Conservation (phyloP, 2,797 vertebrate genomes). For the Pseudochromis fuscus region DNA sequence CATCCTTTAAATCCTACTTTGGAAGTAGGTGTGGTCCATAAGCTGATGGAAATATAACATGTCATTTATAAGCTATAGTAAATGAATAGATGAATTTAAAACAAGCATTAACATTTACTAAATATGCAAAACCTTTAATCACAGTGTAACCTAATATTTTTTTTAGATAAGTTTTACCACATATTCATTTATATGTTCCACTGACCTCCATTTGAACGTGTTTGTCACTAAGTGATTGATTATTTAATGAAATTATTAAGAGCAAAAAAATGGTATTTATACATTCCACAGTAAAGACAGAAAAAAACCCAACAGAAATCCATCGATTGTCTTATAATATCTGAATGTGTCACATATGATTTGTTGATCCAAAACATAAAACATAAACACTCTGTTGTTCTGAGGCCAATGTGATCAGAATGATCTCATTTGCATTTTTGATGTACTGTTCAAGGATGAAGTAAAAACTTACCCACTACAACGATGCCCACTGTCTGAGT, state of each 20-base stretch:
- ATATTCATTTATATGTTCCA: too few relatives aligned
- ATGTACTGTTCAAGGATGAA: neutral
- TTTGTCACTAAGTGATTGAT: neutral
- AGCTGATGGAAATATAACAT: too few relatives aligned
- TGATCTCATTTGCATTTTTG: neutral
- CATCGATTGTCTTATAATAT: neutral
- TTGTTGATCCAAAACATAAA: constrained; percentile 6
- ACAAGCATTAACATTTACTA: too few relatives aligned
- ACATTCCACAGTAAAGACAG: neutral
- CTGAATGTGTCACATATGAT: neutral
- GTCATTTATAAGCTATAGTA: too few relatives aligned
- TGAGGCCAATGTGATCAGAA: neutral
- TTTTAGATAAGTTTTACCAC: too few relatives aligned
- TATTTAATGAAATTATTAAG: too few relatives aligned
- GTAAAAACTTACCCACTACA: constrained; percentile 46
- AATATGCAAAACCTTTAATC: too few relatives aligned
- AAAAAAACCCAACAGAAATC: neutral
- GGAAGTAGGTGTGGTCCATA: too few relatives aligned
- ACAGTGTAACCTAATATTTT: too few relatives aligned
- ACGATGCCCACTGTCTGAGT: rapidly evolving
- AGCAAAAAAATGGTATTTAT: too few relatives aligned
- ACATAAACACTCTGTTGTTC: neutral
- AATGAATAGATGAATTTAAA: too few relatives aligned
- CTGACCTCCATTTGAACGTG: neutral
- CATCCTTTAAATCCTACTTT: too few relatives aligned